Base-by-base conservation (phyloP, 2,113 vertebrate genomes). In the Puma concolor region DNA sequence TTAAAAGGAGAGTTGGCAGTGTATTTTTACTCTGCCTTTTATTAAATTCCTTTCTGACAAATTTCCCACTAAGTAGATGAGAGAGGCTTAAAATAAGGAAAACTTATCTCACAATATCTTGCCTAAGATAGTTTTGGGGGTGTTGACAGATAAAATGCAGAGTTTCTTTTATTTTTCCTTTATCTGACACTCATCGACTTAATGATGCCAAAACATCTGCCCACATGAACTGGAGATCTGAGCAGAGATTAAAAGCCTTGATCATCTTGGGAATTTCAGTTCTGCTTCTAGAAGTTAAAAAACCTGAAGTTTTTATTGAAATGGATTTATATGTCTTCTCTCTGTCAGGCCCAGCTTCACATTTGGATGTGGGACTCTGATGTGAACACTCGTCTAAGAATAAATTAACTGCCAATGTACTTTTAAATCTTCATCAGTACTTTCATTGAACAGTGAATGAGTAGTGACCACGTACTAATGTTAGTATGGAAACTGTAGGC, bases 41-140 rank as follows among this genome's bases (percentile, higher is more conserved):
- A 96, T 89, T 94, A 91, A 88, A 91, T 91, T 94, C 9, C 9
- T 86, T 91, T 96, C 86, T 94, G 86, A 97, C 54, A 94, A 94
- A 91, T 95, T 11, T 79, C 92, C 50, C 79, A 36, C 74, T 93
- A 94, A 72, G 76, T 31, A 81, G 60, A 54, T 79, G 54, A 86
- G 66, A 82, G 41, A 94, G 44, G 1, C 41, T 91, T 88, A 88
- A 96, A 95, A 81, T 80, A 79, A 92, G 63, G 80, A 82, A 89
- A 96, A 64, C 14, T 85, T 85, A 27, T n/a, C 50, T 85, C 33
- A 83, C 8, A 97, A 21, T 97, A 94, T 94, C 88, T 97, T 88
- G 48, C 27, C 77, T 92, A 69, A 96, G 88, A 74, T 82, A 67
- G 25, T 87, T 80, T 88, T 77, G 48, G 50, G 74, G 11, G 19